These are phyloP conservation scores for Echeneis naucrates DNA, from an alignment of 2,797 vertebrate genomes.

Conservation along the genomic window DNA sequence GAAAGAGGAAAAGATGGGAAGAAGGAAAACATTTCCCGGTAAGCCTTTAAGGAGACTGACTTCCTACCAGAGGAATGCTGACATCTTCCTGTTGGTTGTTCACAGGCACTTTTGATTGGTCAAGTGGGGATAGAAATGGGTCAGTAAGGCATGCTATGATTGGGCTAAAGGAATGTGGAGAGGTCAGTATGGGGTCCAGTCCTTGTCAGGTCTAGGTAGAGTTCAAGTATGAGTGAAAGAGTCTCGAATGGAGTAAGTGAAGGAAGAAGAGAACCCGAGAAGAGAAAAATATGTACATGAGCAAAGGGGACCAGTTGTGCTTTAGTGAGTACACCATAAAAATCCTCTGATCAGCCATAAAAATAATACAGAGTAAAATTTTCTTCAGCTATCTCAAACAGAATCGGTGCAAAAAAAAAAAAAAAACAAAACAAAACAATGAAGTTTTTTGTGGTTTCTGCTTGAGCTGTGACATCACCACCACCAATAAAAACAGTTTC, in stretches of 20 bases:
- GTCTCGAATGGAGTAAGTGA: conserved; percentile 11
- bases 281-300: background rate
- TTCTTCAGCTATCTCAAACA: background rate
- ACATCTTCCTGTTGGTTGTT: conserved; percentile 79
- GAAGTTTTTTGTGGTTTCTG: conserved; percentile 47
- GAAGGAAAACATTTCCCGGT: conserved; percentile 70
- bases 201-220: conserved; percentile 66
- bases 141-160: conserved; percentile 66
- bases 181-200: conserved; percentile 51
- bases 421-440: no score
- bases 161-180: conserved; percentile 53
- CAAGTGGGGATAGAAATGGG: conserved; percentile 68
- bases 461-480: conserved; percentile 61
- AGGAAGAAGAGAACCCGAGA: conserved; percentile 16
- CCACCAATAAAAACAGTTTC: conserved; percentile 50
- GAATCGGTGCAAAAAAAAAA: conserved; percentile 23
- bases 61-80: conserved; percentile 83
- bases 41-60: conserved; percentile 72
- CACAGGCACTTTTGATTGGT: conserved; percentile 72
- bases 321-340: background rate
- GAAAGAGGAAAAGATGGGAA: conserved; percentile 62
- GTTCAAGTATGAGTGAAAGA: conserved; percentile 46
- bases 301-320: background rate
- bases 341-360: background rate
- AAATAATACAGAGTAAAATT: background rate